Evolutionary conservation across 1,140 invertebrate species (phyloP).

Genomic region (Diachasmimorpha longicaudata): DNA sequence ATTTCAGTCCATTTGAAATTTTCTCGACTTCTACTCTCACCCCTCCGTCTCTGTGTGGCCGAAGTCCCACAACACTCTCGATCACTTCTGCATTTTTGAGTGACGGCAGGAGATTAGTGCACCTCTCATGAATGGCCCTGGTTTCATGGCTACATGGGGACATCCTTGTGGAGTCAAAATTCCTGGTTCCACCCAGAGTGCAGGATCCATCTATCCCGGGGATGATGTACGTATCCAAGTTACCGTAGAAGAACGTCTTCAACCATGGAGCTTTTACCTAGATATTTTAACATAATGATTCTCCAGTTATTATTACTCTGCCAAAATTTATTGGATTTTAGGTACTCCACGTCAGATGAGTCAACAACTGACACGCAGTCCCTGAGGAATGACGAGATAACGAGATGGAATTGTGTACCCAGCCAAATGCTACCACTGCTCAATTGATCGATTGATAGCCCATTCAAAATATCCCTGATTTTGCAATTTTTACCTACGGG

Average conservation of each 20-base stretch:
- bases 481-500: too few species aligned
- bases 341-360: too few species aligned
- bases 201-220: constrained; percentile 74
- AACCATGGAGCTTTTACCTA: constrained; percentile 88
- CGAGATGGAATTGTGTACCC: too few species aligned
- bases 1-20: constrained; percentile 37
- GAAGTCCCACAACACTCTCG: constrained; percentile 74
- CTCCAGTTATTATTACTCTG: neutral
- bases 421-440: too few species aligned
- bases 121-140: constrained; percentile 76
- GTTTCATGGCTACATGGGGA: constrained; percentile 75
- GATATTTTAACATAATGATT: neutral
- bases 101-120: constrained; percentile 73
- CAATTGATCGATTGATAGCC: too few species aligned
- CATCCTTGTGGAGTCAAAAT: constrained; percentile 79
- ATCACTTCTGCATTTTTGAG: constrained; percentile 71
- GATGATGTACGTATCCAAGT: constrained; percentile 85
- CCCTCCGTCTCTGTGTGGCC: constrained; percentile 75
- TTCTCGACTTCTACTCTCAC: constrained; percentile 78
- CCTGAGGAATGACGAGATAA: too few species aligned
- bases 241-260: constrained; percentile 84
- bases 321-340: too few species aligned
- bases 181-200: constrained; percentile 84
- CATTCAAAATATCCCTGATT: too few species aligned
- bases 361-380: too few species aligned